These are phyloP conservation scores for Invenusta paracnida DNA, from an alignment of 2,888 invertebrate species.

Conservation along the genomic window DNA sequence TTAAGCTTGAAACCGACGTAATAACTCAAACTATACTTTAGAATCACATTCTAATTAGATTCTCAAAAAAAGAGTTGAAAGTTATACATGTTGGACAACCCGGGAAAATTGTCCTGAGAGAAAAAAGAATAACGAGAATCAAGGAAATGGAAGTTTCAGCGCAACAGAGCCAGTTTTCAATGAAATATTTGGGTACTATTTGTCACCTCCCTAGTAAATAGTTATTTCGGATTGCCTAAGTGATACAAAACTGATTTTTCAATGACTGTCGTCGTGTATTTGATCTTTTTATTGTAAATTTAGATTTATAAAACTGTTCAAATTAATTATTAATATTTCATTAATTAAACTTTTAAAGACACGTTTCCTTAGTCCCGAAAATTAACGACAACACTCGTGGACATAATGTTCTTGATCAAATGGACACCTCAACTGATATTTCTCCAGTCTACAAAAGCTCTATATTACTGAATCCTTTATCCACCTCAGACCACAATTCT, in stretches of 20 bases:
- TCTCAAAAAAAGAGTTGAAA: neutral
- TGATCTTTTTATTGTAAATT: slow-evolving; percentile 7
- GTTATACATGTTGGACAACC: neutral
- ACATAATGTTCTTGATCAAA: neutral
- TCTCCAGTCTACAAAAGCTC: too few species aligned
- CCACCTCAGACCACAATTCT: too few species aligned
- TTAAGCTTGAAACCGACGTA: neutral
- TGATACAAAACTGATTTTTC: neutral
- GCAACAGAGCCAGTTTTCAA: neutral
- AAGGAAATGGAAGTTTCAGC: neutral
- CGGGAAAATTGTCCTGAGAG: neutral
- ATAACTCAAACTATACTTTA: neutral
- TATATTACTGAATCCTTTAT: too few species aligned
- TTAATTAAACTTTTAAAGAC: too few species aligned
- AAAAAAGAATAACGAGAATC: neutral
- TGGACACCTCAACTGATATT: too few species aligned
- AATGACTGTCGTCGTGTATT: neutral
- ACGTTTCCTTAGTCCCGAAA: too few species aligned
- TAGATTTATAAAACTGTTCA: neutral
- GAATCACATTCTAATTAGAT: neutral
- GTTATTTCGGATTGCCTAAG: neutral
- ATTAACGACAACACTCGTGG: neutral
- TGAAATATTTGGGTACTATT: neutral
- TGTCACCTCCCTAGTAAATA: neutral
- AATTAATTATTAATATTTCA: neutral